Evolutionary conservation across 2,888 invertebrate species (phyloP).

Genomic region (Empis livida): DNA sequence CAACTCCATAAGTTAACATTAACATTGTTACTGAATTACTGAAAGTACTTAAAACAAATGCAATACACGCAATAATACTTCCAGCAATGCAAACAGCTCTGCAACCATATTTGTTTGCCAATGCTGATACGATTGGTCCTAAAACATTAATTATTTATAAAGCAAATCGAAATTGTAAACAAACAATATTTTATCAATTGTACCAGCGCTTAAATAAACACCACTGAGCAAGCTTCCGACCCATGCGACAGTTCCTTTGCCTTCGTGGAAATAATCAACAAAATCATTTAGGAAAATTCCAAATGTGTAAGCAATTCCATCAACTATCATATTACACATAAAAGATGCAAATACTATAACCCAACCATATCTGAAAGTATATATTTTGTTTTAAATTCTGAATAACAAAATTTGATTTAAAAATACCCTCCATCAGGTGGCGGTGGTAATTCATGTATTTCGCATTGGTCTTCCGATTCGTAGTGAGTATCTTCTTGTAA

Average conservation of each 20-base stretch:
- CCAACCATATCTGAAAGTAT: slow-evolving; percentile 61
- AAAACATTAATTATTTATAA: not conserved
- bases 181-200: slow-evolving; percentile 15
- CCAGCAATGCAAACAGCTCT: slow-evolving; percentile 88
- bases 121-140: slow-evolving; percentile 89
- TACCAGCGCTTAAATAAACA: slow-evolving; percentile 87
- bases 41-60: slow-evolving; percentile 79
- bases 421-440: slow-evolving; percentile 88
- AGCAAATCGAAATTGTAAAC: not conserved
- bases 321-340: slow-evolving; percentile 95
- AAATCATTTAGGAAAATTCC: slow-evolving; percentile 81
- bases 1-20: slow-evolving; percentile 83
- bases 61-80: slow-evolving; percentile 67
- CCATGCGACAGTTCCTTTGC: slow-evolving; percentile 82
- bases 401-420: slow-evolving; percentile 40
- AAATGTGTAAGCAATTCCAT: slow-evolving; percentile 97
- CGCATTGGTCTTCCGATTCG: slow-evolving; percentile 50
- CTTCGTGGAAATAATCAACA: slow-evolving; percentile 67
- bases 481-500: slow-evolving; percentile 41
- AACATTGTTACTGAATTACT: slow-evolving; percentile 76
- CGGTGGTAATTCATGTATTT: slow-evolving; percentile 68
- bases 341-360: slow-evolving; percentile 93
- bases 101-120: slow-evolving; percentile 94
- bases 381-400: not conserved
- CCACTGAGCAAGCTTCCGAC: slow-evolving; percentile 91